Base-by-base conservation (phyloP, 30 jellyfish, hydroid and myxozoan genomes). In the Mastigias papua region DNA sequence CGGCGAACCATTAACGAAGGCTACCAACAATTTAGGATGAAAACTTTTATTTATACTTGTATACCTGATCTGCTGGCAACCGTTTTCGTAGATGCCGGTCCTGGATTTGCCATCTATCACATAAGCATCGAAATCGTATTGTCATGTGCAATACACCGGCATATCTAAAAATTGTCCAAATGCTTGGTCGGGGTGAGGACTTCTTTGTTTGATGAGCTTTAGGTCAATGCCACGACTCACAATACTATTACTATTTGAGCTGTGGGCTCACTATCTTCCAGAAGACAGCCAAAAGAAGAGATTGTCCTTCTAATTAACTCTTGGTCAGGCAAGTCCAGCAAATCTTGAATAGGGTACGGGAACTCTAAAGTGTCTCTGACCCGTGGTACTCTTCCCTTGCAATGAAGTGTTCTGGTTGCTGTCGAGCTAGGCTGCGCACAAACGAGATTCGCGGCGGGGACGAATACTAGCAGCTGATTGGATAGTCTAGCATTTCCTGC, bases 391-490 rank as follows among this genome's bases (percentile, higher is more conserved):
- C 74, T 63, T 63, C 74, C 70, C 74, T 63, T 63, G 73, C 86
- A 25, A 58, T 48, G 86, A 35, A 32, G 22, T 48, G 86, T 48
- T 58, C 35, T 82, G 29, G 77, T 86, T 68, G 54, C 69, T 32
- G 58, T 35, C 66, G 51, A 54, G 35, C 42, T 63, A 63, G 74
- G 74, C 90, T 50, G 79, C 91, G 81, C 66, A 73, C 89, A 77
- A 81, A 88, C 97, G 97, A 94, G 97, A 94, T 94, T 94, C 99
- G 99, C 99, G 99, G 99, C 89, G 99, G 96, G 97, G 93, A 83
- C 82, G 92, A 86, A 77, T 74, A 77, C 89, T 50, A 61, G 86
- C 76, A 48, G 78, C 92, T 89, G 94, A 94, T 94, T 94, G 99
- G 99, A 46, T 63, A 31, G 46, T 8, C 2, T 42, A 11, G 60